phyloP scores from a whole-genome alignment of 2,113 vertebrate species.

The Neomonachus schauinslandi region DNA sequence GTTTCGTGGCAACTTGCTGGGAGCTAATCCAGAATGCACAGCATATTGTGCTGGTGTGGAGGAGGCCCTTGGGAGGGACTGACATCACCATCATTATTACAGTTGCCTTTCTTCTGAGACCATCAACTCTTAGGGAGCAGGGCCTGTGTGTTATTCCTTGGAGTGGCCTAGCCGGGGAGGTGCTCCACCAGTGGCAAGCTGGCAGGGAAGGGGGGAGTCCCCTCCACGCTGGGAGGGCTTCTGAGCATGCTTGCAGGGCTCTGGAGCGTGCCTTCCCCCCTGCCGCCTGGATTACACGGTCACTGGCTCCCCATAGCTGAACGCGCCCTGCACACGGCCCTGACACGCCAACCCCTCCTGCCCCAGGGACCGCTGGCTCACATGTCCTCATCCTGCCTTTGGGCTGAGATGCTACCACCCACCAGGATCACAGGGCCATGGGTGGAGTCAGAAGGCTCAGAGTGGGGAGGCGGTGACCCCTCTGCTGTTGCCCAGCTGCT shows the following conservation, averaged over 20 bases:
- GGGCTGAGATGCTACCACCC: slow-evolving; percentile 64
- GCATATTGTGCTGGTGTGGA: not conserved
- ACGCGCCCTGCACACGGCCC: slow-evolving; percentile 4
- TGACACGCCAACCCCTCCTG: not conserved
- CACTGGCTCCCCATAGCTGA: slow-evolving; percentile 35
- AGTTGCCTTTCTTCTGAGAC: not conserved
- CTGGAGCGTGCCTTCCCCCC: not conserved
- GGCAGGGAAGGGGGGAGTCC: not conserved
- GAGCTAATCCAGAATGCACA: not conserved
- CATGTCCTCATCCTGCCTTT: not conserved
- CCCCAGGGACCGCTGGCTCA: not conserved
- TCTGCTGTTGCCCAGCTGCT: not conserved
- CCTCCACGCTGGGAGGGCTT: not conserved
- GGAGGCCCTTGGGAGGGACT: not conserved
- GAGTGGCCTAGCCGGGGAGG: not conserved
- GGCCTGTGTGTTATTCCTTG: not conserved
- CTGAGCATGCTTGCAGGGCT: not conserved
- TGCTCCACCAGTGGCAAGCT: not conserved
- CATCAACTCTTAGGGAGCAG: not conserved
- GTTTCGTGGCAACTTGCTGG: not conserved
- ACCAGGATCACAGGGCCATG: slow-evolving; percentile 56
- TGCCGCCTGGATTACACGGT: slow-evolving; percentile 52
- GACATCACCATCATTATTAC: not conserved
- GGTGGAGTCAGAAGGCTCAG: not conserved
- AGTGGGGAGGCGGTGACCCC: not conserved